phyloP scores from a whole-genome alignment of 2,797 vertebrate genomes.

The Pangasius macronema region DNA sequence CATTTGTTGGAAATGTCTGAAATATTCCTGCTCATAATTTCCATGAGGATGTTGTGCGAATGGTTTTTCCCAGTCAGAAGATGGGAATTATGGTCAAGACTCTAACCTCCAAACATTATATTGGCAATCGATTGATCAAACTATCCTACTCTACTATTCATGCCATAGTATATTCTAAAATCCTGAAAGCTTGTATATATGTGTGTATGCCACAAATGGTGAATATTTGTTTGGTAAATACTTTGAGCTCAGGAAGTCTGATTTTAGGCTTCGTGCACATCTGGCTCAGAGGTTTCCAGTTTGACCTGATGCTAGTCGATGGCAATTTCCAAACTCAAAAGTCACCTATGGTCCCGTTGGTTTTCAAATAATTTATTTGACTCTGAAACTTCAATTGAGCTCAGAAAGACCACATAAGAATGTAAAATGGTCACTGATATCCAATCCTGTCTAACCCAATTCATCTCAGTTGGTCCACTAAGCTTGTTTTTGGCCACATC shows the following conservation, averaged over 20 bases:
- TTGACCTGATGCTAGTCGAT: neutral
- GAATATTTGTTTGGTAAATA: neutral
- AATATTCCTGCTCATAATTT: neutral
- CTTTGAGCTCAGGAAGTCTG: neutral
- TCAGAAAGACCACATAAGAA: neutral
- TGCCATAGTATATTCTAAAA: neutral
- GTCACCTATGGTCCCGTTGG: neutral
- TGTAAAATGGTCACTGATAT: neutral
- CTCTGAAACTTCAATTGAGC: neutral
- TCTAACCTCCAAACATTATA: neutral
- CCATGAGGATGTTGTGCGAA: neutral
- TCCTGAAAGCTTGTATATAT: neutral
- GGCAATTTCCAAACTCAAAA: neutral
- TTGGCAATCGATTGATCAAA: neutral
- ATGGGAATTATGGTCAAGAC: neutral
- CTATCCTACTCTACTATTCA: neutral
- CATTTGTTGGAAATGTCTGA: neutral
- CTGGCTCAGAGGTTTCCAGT: constrained; percentile 11
- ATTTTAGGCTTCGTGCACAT: neutral
- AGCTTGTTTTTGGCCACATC: neutral
- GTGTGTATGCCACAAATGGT: neutral
- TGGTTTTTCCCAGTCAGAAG: neutral
- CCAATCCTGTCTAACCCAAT: neutral
- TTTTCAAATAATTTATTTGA: neutral
- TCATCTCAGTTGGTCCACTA: constrained; percentile 2